Evolutionary conservation across 2,888 invertebrate genomes (phyloP).

Genomic region (Acrobasis consociella): DNA sequence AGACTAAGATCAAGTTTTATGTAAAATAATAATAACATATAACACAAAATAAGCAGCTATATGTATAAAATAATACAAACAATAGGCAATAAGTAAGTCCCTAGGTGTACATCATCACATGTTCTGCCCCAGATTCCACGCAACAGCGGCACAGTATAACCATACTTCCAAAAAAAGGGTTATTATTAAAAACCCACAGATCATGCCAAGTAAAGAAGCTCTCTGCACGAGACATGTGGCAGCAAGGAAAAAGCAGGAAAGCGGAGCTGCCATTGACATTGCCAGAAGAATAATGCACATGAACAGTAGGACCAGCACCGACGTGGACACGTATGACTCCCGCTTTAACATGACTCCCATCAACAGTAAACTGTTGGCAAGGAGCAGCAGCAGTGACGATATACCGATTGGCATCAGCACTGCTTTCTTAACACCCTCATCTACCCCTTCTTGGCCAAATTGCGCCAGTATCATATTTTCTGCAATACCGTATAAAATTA

Average conservation of each 20-base stretch:
- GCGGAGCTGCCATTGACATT: constrained; percentile 35
- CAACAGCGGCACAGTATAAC: constrained; percentile 52
- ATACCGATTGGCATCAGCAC: constrained; percentile 41
- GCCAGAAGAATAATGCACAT: constrained; percentile 40
- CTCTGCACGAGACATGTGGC: constrained; percentile 43
- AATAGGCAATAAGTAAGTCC: neutral
- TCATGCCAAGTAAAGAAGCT: constrained; percentile 32
- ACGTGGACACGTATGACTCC: constrained; percentile 24
- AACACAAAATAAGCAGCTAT: too few species aligned
- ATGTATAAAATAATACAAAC: neutral
- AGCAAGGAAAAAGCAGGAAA: constrained; percentile 46
- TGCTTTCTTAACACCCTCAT: constrained; percentile 42
- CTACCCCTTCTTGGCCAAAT: constrained; percentile 29
- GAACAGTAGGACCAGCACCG: constrained; percentile 34
- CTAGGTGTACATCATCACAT: neutral
- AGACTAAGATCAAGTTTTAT: too few species aligned
- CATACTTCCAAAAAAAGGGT: constrained; percentile 47
- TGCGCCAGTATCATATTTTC: constrained; percentile 40
- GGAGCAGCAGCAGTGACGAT: constrained; percentile 39
- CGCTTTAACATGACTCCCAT: constrained; percentile 34
- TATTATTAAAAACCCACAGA: constrained; percentile 33
- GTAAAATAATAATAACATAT: too few species aligned
- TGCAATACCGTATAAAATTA: constrained; percentile 47
- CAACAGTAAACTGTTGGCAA: constrained; percentile 41
- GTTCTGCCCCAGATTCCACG: constrained; percentile 37